Base-by-base conservation (phyloP, 2,888 invertebrate species). In the Himalopsyche tibetana region DNA sequence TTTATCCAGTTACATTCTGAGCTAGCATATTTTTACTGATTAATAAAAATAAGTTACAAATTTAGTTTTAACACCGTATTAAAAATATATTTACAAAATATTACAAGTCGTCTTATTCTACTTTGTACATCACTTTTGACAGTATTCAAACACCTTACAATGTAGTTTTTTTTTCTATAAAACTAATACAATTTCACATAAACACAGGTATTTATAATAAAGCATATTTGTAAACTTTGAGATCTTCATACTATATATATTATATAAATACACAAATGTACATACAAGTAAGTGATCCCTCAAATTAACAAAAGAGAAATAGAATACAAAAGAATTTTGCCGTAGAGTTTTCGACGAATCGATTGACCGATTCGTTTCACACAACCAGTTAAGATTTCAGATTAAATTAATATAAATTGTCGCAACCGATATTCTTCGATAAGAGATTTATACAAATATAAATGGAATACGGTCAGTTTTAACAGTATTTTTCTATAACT, bases 81-180 rank as follows among this genome's bases (percentile, higher is more conserved):
- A 63, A 63, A 63, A 63, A 63, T 63, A 63, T 63, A 63, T 63
- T 63, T 63, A 63, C 63, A 63, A 63, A 63, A 63, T 63, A 63
- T 63, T 63, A 63, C 63, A 63, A 63, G 63, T 63, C 9, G 63
- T 63, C 19, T 63, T 63, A 63, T 63, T 63, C 63, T 63, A 63
- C 63, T 63, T 63, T 63, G 63, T 63, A 63, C 63, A 63, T 63
- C 63, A 63, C 63, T 63, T 63, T 63, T 28, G 63, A 63, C 63
- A 63, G 63, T 63, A 63, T 63, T 63, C 63, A 63, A 63, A 63
- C 63, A 63, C 19, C 63, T 63, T 63, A 63, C 11, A 63, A 63
- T 63, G 6, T 28, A 63, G 8, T 19, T 63, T 63, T 28, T n/a
- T 51, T 51, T 51, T 51, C 51, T 51, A 51, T 63, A 19, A 63